Conservation (phyloP, 2,888 invertebrate species). For the Chrysina gloriosa region DNA sequence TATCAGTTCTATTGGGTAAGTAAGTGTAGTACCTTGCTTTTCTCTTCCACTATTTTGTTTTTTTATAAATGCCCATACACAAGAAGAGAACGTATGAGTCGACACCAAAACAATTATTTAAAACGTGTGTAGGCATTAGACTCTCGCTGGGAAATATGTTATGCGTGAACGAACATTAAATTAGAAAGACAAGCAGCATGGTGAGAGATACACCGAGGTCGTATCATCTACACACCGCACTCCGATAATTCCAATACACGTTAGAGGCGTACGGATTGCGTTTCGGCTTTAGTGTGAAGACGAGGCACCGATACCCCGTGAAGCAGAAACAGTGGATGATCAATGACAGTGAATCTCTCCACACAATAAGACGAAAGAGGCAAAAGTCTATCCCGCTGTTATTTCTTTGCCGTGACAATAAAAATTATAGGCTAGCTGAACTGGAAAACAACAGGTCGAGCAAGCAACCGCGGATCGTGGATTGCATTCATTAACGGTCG, state of each 20-base stretch:
- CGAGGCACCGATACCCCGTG: slow-evolving; percentile 47
- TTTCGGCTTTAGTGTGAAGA: slow-evolving; percentile 41
- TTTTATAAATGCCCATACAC: slow-evolving; percentile 45
- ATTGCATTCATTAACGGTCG: slow-evolving; percentile 71
- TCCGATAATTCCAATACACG: slow-evolving; percentile 46
- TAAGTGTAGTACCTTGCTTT: slow-evolving; percentile 41
- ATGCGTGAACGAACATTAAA: slow-evolving; percentile 62
- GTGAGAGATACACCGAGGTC: slow-evolving; percentile 56
- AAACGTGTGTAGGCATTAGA: slow-evolving; percentile 61
- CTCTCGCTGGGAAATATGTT: slow-evolving; percentile 61
- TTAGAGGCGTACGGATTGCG: slow-evolving; percentile 36
- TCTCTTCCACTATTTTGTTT: slow-evolving; percentile 17
- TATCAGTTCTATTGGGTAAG: slow-evolving; percentile 36
- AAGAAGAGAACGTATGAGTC: slow-evolving; percentile 50
- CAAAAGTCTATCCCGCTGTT: slow-evolving; percentile 67
- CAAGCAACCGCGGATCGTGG: slow-evolving; percentile 67
- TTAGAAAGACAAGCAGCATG: slow-evolving; percentile 61
- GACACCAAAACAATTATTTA: slow-evolving; percentile 61
- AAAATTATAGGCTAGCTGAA: slow-evolving; percentile 73
- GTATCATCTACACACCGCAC: slow-evolving; percentile 53
- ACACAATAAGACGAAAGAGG: slow-evolving; percentile 59
- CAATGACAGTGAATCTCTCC: slow-evolving; percentile 62
- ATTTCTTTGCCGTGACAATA: slow-evolving; percentile 71
- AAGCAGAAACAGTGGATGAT: slow-evolving; percentile 55
- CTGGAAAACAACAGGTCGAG: slow-evolving; percentile 72